phyloP scores from a whole-genome alignment of 2,797 vertebrate genomes.

The Alca torda region DNA sequence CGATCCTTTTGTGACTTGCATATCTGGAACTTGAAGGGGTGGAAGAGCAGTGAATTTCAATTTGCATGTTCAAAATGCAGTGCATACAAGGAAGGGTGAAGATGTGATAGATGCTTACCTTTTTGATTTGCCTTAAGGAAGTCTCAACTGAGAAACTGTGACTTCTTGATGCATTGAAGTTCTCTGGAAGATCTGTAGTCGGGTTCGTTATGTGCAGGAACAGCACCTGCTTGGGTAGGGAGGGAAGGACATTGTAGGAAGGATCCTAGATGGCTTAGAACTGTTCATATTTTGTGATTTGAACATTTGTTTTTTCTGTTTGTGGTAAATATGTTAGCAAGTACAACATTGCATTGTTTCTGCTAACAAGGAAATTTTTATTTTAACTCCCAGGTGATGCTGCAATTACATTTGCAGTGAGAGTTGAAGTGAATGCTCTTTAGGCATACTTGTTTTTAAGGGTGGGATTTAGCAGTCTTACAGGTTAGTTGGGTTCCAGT shows the following conservation, averaged over 20 bases:
- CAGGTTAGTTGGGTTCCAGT: not conserved
- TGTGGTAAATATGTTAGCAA: not conserved
- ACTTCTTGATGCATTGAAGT: not conserved
- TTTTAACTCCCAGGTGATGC: not conserved
- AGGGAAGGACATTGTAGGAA: not conserved
- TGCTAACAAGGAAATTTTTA: not conserved
- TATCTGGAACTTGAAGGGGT: not conserved
- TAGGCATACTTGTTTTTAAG: not conserved
- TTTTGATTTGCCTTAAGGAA: not conserved
- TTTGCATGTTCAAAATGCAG: not conserved
- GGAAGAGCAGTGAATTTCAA: not conserved
- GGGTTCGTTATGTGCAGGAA: not conserved
- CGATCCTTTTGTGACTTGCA: rapidly evolving
- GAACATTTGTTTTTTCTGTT: not conserved
- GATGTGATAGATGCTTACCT: not conserved
- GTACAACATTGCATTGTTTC: not conserved
- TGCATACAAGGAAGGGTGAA: not conserved
- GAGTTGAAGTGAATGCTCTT: not conserved
- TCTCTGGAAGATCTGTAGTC: not conserved
- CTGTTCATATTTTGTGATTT: not conserved
- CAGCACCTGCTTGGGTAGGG: not conserved
- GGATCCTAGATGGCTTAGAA: not conserved
- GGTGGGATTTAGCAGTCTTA: not conserved
- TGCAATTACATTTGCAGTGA: not conserved
- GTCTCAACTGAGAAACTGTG: not conserved